Evolutionary conservation across 2,113 vertebrate genomes (phyloP), one percentile per base, ranked within the genome.

Genomic region (Embiotoca jacksoni): DNA sequence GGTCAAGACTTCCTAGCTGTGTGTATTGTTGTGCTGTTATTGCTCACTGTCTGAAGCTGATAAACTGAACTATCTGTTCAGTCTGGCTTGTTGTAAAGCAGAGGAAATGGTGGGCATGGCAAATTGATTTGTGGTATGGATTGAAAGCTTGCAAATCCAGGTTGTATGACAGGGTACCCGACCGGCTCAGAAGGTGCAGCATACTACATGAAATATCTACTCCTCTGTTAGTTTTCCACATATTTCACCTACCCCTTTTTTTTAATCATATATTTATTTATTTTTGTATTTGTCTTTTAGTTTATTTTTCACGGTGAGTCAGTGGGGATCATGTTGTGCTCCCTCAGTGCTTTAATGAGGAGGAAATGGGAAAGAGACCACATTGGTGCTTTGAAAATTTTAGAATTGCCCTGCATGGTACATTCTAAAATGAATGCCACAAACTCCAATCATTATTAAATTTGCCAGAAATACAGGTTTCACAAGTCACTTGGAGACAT

Each of bases 151-250:
- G 36, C 37, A 58, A 74, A 82, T 80, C 68, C 60, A 31, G 7
- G 1, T 72, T 69, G 32, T 39, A 44, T 49, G 63, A 30, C 58
- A 59, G 62, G 16, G 50, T 37, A 2, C 4, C 39, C 44, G 54
- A 49, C 13, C 64, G 9, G 4, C 39, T 54, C 9, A 61, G 35
- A 68, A 58, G 13, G 47, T 62, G 50, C 68, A 9, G 36, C 58
- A 61, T 32, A n/a, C 30, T 47, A 70, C 58, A 77, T 86, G 31
- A 67, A 81, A 60, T 80, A 86, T 77, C 46, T 11, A 67, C 33
- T 63, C 32, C 15, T 31, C 15, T 16, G 30, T 9, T 23, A 23
- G n/a, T 13, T 9, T 4, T 75, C 23, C 23, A 23, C 23, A 23
- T 58, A 49, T 44, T 65, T 30, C 6, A 16, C 16, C 15, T 3